Evolutionary conservation across 64 coral and sea anemone genomes (phyloP).

Genomic region (Pachyseris speciosa): DNA sequence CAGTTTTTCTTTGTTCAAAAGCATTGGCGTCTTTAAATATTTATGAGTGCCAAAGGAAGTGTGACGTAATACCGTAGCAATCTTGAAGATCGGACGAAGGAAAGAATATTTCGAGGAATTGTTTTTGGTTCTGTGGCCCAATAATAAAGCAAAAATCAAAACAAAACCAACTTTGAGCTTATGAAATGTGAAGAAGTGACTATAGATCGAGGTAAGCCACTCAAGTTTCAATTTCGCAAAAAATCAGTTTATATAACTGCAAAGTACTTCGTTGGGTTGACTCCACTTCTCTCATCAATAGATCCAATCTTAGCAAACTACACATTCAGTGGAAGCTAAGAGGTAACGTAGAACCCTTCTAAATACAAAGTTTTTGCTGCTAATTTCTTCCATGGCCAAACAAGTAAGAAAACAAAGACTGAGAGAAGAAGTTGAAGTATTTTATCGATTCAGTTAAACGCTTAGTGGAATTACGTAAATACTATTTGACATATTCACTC

Average conservation of each 20-base stretch:
- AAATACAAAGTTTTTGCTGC: background rate
- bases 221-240: background rate
- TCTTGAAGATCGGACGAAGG: background rate
- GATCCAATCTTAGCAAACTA: no score
- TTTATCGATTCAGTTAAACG: background rate
- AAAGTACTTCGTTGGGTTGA: background rate
- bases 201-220: background rate
- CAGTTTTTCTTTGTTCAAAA: background rate
- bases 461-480: background rate
- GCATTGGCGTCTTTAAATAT: background rate
- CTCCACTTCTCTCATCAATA: no score
- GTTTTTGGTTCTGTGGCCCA: background rate
- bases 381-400: background rate
- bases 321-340: no score
- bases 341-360: no score
- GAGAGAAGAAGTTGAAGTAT: background rate
- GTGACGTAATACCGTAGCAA: slow-evolving; percentile 3
- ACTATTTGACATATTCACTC: background rate
- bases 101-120: background rate
- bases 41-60: background rate
- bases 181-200: background rate
- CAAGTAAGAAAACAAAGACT: background rate
- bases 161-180: background rate
- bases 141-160: background rate
- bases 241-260: background rate